Conservation (phyloP, 2,888 invertebrate species). For the Cheilosia impressa region DNA sequence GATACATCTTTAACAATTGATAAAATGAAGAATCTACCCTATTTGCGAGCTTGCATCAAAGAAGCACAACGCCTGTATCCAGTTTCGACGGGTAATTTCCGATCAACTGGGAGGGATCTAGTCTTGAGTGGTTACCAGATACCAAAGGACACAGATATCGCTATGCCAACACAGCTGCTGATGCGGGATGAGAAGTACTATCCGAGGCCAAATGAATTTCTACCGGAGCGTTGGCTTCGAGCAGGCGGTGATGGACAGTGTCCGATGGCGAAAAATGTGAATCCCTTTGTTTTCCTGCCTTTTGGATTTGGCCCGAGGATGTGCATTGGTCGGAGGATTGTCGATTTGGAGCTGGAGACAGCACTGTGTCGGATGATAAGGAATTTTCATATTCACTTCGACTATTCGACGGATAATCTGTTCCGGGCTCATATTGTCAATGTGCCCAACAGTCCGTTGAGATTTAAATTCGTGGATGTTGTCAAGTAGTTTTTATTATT, state of each 20-base stretch:
- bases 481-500: conserved; percentile 3
- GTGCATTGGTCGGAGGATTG: conserved; percentile 88
- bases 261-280: conserved; percentile 62
- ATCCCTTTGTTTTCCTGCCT: conserved; percentile 74
- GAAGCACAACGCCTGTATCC: conserved; percentile 87
- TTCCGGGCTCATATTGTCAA: conserved; percentile 78
- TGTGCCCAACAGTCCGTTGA: conserved; percentile 78
- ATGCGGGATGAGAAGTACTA: conserved; percentile 87
- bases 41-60: conserved; percentile 89
- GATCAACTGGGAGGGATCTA: conserved; percentile 85
- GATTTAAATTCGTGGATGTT: conserved; percentile 77
- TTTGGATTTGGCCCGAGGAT: conserved; percentile 81
- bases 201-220: conserved; percentile 81
- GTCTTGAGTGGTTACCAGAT: conserved; percentile 86
- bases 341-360: conserved; percentile 87
- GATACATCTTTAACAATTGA: conserved; percentile 81
- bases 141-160: conserved; percentile 88
- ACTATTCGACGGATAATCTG: conserved; percentile 77
- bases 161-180: conserved; percentile 89
- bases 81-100: conserved; percentile 85
- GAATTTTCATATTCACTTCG: conserved; percentile 80
- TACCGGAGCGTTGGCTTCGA: conserved; percentile 89
- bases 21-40: conserved; percentile 84
- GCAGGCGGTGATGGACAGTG: conserved; percentile 33
- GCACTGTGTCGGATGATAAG: conserved; percentile 82